Evolutionary conservation across 2,888 invertebrate genomes (phyloP), one percentile per base, ranked within the genome.

Genomic region (Balanococcus diminutus): DNA sequence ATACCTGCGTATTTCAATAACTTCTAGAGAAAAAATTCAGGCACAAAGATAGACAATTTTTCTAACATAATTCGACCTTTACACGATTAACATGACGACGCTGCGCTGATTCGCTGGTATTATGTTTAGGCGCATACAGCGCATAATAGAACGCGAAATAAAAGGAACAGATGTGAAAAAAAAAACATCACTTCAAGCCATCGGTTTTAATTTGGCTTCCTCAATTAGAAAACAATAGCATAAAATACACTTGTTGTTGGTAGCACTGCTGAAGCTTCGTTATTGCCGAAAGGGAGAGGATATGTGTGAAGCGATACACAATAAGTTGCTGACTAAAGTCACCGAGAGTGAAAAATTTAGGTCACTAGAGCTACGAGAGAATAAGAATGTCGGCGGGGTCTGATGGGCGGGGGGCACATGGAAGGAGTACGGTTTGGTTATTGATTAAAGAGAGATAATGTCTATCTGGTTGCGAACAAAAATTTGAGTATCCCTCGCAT

Each of bases 301-400:
- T 72, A 61, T 36, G 84, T 67, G 67, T 72, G 84, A 67, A 39
- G 61, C 84, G 84, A 72, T 39, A 84, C 72, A 84, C 84, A 84
- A 61, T 84, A 84, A 61, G 39, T 42, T 36, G 67, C 67, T 61
- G 61, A 56, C 83, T 61, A 83, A 84, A 85, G 85, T 85, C 85
- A 85, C 85, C 81, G 85, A 85, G 85, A 85, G 85, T 85, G 85
- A 85, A 85, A 85, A 85, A 85, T 85, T 84, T 85, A 81, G 85
- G 85, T 85, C 85, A 85, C 75, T 85, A 85, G 85, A 85, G 56
- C 81, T 85, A 46, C 39, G 75, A 42, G 75, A 42, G 56, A 32
- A 46, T 81, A 81, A 39, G 28, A 36, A 6, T 46, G 42, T 16
- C 16, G 46, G 36, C 3, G 39, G 25, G 46, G 39, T 25, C 11